Evolutionary conservation across 2,888 invertebrate genomes (phyloP), one percentile per base, ranked within the genome.

Genomic region (Caenorhabditis parvicauda): DNA sequence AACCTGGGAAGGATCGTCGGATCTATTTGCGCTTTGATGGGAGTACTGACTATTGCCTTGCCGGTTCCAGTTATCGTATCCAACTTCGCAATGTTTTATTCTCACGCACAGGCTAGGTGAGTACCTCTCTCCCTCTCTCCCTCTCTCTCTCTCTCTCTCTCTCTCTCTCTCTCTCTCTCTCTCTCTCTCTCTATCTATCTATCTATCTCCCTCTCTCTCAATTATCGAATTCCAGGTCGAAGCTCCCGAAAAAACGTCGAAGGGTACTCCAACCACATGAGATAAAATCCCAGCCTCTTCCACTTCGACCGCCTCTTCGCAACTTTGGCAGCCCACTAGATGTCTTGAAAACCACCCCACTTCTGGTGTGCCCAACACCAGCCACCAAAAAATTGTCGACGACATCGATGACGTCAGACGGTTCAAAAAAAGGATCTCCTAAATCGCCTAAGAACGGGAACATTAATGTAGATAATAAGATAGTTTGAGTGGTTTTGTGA

Each of bases 201-300:
- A 22, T 28, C 43, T 49, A 53, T 43, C 47, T 48, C 43, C 12
- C 43, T 43, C 43, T 17, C 27, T 41, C 35, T 49, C 19, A 9
- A 47, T 6, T 2, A 12, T 4, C 24, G 3, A 35, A 14, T 21
- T 53, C 19, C 24, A 67, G 77, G 52, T 74, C 77, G 5, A 79
- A 79, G 56, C 63, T 79, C 14, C 79, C 79, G 7, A 79, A 79
- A 63, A 79, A 77, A 44, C 55, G 78, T 24, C 50, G 77, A 46
- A 50, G 77, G 56, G 75, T 79, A 4, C 59, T 79, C 19, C 77
- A 75, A 43, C 75, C 75, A 1, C 75, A 77, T 49, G 77, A 77
- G 48, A 72, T 76, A 21, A 58, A 70, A 28, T 19, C 7, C 1
- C 9, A 14, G 4, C 2, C 21, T 17, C 35, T 12, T 32, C 29